A percentile compares a stretch with the other conserved stretches of the same genome.
Conservation (phyloP, 2,797 vertebrate genomes). For the Halcyon smyrnensis region DNA sequence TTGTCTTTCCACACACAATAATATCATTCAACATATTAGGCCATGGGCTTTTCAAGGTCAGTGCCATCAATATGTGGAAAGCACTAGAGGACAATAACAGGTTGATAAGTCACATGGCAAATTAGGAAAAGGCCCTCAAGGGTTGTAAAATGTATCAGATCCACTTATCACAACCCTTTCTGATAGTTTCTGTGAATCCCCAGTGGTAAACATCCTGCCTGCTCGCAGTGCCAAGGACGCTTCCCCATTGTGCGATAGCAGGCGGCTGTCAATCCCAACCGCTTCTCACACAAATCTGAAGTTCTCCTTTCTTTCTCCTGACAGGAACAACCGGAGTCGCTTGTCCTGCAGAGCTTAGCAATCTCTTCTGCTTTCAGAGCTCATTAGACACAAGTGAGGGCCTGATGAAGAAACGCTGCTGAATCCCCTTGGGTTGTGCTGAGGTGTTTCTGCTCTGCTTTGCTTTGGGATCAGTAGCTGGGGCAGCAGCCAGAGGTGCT, state of each 20-base stretch:
- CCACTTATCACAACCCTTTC: slow-evolving; percentile 25
- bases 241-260: background rate
- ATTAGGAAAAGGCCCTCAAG: slow-evolving; percentile 66
- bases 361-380: background rate
- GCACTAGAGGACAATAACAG: slow-evolving; percentile 51
- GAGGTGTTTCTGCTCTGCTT: background rate
- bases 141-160: slow-evolving; percentile 37
- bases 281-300: background rate
- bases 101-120: slow-evolving; percentile 57
- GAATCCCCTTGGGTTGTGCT: background rate
- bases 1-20: slow-evolving; percentile 17
- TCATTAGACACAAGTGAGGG: accelerated
- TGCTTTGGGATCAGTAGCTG: background rate
- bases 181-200: slow-evolving; percentile 21
- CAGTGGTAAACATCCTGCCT: slow-evolving; percentile 44
- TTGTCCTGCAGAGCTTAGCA: background rate
- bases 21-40: slow-evolving; percentile 29
- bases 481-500: background rate
- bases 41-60: slow-evolving; percentile 54
- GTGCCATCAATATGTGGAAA: slow-evolving; percentile 47
- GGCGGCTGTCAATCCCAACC: background rate
- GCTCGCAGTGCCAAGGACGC: background rate
- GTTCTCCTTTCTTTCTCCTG: background rate
- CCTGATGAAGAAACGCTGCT: accelerated
- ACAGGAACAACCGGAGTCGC: background rate